Conservation (phyloP, 2,113 vertebrate genomes). For the Entomyzon cyanotis region DNA sequence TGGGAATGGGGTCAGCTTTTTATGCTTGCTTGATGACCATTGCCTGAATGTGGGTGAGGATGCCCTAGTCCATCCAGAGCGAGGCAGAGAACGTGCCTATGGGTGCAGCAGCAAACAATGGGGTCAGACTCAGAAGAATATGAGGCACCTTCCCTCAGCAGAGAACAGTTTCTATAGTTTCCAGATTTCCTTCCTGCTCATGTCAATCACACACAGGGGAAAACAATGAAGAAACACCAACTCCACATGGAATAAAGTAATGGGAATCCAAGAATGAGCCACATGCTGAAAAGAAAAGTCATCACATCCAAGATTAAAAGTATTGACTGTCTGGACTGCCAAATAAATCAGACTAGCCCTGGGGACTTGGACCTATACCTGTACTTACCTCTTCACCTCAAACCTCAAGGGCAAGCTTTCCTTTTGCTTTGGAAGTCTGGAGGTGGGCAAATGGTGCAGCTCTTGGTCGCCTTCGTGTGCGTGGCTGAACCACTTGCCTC, state of each 20-base stretch:
- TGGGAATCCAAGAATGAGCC: not conserved
- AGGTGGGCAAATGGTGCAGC: not conserved
- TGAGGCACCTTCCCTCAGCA: conserved; percentile 4
- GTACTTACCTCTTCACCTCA: conserved; percentile 24
- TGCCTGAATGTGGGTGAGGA: not conserved
- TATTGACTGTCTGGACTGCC: not conserved
- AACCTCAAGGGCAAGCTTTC: not conserved
- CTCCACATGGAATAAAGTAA: not conserved
- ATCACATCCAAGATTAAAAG: not conserved
- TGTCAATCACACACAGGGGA: not conserved
- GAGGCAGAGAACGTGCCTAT: not conserved
- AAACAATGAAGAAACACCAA: conserved; percentile 50
- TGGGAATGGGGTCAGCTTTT: not conserved
- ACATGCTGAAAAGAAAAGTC: not conserved
- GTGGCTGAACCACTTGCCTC: not conserved
- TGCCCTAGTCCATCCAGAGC: not conserved
- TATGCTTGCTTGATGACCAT: not conserved
- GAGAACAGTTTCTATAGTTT: conserved; percentile 47
- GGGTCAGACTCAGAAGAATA: conserved; percentile 17
- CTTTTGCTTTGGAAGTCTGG: conserved; percentile 14
- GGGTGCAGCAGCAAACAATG: not conserved
- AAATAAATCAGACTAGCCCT: conserved; percentile 30
- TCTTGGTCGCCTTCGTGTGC: not conserved
- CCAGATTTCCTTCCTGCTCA: conserved; percentile 54
- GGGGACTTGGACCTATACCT: conserved; percentile 4